phyloP scores from a whole-genome alignment of 2,888 invertebrate species.

The Altica lythri region DNA sequence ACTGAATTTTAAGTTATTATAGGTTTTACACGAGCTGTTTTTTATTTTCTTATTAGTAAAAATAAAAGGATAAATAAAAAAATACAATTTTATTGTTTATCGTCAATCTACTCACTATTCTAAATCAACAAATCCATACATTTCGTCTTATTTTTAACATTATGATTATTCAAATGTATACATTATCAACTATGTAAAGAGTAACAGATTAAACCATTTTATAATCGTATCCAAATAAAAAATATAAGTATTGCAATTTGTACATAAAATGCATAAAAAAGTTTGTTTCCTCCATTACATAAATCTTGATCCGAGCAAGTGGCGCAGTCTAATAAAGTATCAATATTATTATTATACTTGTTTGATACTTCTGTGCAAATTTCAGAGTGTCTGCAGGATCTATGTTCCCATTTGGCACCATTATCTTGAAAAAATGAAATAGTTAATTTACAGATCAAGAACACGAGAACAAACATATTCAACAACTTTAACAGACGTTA shows the following conservation, averaged over 20 bases:
- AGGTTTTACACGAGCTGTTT: too few relatives aligned
- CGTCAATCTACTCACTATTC: too few relatives aligned
- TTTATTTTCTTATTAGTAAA: too few relatives aligned
- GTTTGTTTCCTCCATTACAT: constrained; percentile 39
- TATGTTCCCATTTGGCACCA: constrained; percentile 44
- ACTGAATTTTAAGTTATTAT: too few relatives aligned
- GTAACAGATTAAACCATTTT: background rate
- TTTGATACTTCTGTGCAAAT: constrained; percentile 39
- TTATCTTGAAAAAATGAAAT: constrained; percentile 41
- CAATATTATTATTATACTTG: constrained; percentile 38
- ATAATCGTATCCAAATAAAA: background rate
- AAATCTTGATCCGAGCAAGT: constrained; percentile 43
- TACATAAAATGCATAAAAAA: too few relatives aligned
- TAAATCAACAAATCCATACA: too few relatives aligned
- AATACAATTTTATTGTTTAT: too few relatives aligned
- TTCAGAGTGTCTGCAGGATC: constrained; percentile 42
- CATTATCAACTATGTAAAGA: constrained; percentile 1
- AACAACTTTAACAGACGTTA: too few relatives aligned
- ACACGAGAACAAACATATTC: background rate
- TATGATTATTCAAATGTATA: background rate
- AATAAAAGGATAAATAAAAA: too few relatives aligned
- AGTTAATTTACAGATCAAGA: too few relatives aligned
- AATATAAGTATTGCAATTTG: background rate
- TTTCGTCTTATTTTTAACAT: background rate
- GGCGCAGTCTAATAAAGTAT: constrained; percentile 44